phyloP scores from a whole-genome alignment of 2,888 invertebrate species.

The Tricholauxania praeusta region DNA sequence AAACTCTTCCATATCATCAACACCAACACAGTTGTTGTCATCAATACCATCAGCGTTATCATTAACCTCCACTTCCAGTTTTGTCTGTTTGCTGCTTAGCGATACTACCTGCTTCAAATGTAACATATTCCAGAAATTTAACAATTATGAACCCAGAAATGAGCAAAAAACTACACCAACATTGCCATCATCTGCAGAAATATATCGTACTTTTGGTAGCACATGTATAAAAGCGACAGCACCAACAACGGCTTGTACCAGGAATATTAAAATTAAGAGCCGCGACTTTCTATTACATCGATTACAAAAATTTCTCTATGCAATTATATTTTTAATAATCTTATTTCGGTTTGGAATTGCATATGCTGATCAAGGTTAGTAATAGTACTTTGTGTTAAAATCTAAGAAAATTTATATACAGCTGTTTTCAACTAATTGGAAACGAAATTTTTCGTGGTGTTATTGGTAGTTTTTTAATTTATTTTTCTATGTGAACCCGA shows the following conservation, averaged over 20 bases:
- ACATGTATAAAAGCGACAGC: neutral
- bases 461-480: too few relatives aligned
- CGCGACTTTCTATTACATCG: conserved; percentile 10
- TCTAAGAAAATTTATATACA: too few relatives aligned
- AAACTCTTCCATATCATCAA: conserved; percentile 21
- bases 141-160: too few relatives aligned
- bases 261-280: neutral
- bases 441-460: too few relatives aligned
- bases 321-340: conserved; percentile 41
- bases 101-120: too few relatives aligned
- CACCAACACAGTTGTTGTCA: conserved; percentile 1
- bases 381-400: too few relatives aligned
- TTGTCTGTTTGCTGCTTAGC: too few relatives aligned
- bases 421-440: too few relatives aligned
- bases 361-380: conserved; percentile 48
- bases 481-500: too few relatives aligned
- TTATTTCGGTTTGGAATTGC: conserved; percentile 42
- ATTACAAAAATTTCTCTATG: conserved; percentile 1
- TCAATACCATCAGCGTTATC: neutral
- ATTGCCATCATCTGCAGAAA: neutral
- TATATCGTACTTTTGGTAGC: neutral
- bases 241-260: neutral
- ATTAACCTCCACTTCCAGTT: neutral
- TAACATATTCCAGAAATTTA: too few relatives aligned
- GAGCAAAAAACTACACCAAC: neutral